Base-by-base conservation (phyloP, 2,888 invertebrate species). In the Orthosia gracilis region DNA sequence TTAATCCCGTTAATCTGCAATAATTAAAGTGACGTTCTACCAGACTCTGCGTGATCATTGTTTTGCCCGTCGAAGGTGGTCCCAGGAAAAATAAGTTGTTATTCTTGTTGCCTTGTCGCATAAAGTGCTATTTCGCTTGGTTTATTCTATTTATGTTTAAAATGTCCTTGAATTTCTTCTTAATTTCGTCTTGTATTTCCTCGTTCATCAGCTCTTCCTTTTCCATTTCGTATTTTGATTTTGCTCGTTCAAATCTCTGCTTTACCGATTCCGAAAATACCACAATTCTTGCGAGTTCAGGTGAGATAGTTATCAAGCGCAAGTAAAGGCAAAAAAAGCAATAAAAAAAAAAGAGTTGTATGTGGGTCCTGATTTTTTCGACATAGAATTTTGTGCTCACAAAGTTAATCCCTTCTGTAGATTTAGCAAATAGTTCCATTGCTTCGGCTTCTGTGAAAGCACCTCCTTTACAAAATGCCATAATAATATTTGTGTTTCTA, bases 1-100 rank as follows among this genome's bases (percentile, higher is more conserved):
- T n/a, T n/a, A n/a, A n/a, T n/a, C 88, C 90, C 0, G 90, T 89
- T 4, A 90, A 26, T 71, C 87, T 59, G 0, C 50, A 50, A 31
- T 9, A 84, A 23, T 89, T 68, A 3, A 21, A 66, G 0, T 72
- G 66, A 4, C 50, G 52, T 0, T 72, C 45, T 0, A 72, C 66
- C 0, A 66, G n/a, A 13, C n/a, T n/a, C 66, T 72, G 2, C 61
- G 61, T 72, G 0, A 90, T 71, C 86, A 88, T 87, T 2, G 89
- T 88, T 45, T 83, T 81, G 4, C 79, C 72, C 1, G 69, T 69
- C 4, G 54, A 69, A 0, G 74, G 72, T n/a, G 73, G 72, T 47
- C 75, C 73, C 13, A 76, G 9, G n/a, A 80, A 83, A 54, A 82
- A 80, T 2, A 80, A 15, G 18, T 80, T 80, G 4, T 74, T 78